A percentile compares a stretch with the other conserved stretches of the same genome.
Conservation (phyloP, 2,113 vertebrate species). For the Gnathonemus echidnorhynchus region DNA sequence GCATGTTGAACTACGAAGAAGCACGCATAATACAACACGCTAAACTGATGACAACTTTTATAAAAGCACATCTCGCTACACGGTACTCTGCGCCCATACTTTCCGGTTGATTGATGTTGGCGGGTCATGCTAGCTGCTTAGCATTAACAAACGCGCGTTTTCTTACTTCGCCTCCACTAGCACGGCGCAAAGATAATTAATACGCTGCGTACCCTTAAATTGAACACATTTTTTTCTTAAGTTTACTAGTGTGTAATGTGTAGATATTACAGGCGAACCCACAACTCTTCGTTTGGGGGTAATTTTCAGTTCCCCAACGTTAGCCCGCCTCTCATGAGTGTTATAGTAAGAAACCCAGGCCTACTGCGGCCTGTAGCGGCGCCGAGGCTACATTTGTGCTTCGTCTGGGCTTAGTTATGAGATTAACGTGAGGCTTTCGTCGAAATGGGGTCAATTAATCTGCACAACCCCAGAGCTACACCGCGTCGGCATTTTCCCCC, state of each 20-base stretch:
- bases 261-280: not conserved
- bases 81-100: not conserved
- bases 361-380: constrained; percentile 64
- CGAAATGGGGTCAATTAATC: constrained; percentile 13
- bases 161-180: not conserved
- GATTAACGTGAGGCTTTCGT: constrained; percentile 29
- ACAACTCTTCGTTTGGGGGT: not conserved
- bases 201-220: not conserved
- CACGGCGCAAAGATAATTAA: not conserved
- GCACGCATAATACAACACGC: not conserved
- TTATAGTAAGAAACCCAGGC: constrained; percentile 47
- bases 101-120: not conserved
- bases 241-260: not conserved
- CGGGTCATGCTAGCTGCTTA: not conserved
- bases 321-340: constrained; percentile 1
- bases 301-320: not conserved
- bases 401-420: constrained; percentile 32
- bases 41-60: not conserved
- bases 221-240: not conserved
- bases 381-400: constrained; percentile 27
- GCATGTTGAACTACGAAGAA: not conserved
- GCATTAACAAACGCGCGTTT: not conserved
- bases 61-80: not conserved
- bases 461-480: constrained; percentile 2
- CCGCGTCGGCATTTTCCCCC: constrained; percentile 43